Base-by-base conservation (phyloP, 2,797 vertebrate genomes). In the Chaenodraco wilsoni region DNA sequence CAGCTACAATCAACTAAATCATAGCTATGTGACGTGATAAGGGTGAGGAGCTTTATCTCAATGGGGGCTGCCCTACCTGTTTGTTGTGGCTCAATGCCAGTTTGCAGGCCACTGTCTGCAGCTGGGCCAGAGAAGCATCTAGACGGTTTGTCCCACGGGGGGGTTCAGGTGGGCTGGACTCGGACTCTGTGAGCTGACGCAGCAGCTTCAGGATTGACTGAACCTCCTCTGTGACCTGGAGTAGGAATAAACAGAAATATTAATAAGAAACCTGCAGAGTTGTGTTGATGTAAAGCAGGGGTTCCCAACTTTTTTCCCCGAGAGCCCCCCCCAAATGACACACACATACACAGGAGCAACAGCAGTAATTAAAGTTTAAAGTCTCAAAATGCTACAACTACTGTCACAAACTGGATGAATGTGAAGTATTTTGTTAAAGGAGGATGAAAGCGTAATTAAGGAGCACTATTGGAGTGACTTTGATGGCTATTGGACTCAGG, bases 161-260 rank as follows among this genome's bases (percentile, higher is more conserved):
- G 10, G 60, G n/a, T 12, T 87, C 45, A 0, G 74, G 19, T 0
- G 9, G 51, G 40, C 44, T 21, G 57, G 51, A 54, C 44, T 79
- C 66, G 0, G 78, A 33, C 8, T 89, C 85, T 1, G 90, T 91
- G 62, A 95, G 90, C 0, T 91, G 91, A 3, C 67, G 66, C 62
- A 95, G 87, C 64, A 95, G 88, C 70, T 90, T 80, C 69, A 95
- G 81, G 64, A 94, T 44, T 2, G 92, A 94, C 77, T 93, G 76
- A 54, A 95, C 73, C 72, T 95, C 93, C 37, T 93, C 90, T 33
- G 90, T 93, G 23, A 94, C 94, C 95, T 95, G 63, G 3, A 4
- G 27, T 1, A 6, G 3, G 65, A 5, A 72, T 13, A 7, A 19
- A 11, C 0, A 51, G 23, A 12, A 33, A 23, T 2, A 17, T 10